phyloP scores from a whole-genome alignment of 2,113 vertebrate genomes.

The Urocolius indicus region DNA sequence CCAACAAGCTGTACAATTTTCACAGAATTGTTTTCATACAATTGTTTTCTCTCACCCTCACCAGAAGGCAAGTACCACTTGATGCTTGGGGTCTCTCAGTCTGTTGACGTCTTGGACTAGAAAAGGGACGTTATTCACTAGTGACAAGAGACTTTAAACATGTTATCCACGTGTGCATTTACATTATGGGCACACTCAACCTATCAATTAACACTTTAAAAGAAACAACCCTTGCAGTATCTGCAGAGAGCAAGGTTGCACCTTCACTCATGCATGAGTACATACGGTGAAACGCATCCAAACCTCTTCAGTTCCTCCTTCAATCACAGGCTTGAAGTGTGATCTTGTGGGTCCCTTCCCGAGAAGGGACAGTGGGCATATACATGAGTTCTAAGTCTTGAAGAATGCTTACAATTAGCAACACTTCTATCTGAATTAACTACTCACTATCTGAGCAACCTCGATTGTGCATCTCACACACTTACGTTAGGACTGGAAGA shows the following conservation, averaged over 20 bases:
- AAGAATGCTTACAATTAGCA: neutral
- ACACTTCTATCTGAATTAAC: neutral
- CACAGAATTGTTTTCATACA: neutral
- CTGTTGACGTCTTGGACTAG: neutral
- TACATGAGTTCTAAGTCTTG: neutral
- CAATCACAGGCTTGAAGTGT: neutral
- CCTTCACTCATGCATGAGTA: fast-evolving
- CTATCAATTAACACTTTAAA: neutral
- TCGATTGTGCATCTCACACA: fast-evolving
- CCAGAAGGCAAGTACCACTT: neutral
- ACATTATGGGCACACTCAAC: neutral
- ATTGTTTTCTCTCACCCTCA: neutral
- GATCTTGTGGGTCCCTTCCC: neutral
- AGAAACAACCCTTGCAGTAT: neutral
- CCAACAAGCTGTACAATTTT: neutral
- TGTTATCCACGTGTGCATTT: neutral
- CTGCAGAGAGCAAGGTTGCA: neutral
- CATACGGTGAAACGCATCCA: neutral
- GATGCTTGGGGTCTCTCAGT: neutral
- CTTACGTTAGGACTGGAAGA: neutral
- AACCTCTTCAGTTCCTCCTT: neutral
- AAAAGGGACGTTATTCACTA: neutral
- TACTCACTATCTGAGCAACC: neutral
- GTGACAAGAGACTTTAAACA: neutral
- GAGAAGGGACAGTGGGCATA: neutral